Conservation (phyloP, 2,113 vertebrate genomes). For the Blennius ocellaris region DNA sequence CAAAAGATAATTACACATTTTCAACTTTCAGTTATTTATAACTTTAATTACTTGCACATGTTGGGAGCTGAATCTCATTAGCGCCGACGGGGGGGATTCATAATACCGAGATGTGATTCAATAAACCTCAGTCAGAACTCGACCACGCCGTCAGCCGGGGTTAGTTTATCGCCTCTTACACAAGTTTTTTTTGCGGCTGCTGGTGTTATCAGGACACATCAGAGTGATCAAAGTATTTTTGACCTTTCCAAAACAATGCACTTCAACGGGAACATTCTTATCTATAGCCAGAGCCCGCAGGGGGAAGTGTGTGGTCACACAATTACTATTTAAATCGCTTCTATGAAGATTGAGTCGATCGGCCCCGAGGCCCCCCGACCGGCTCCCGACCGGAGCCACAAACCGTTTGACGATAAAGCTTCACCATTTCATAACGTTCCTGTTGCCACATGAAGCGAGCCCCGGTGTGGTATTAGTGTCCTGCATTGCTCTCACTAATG, state of each 20-base stretch:
- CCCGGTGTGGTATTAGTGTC: too few species aligned
- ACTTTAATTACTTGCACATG: slow-evolving; percentile 20
- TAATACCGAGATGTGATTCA: not conserved
- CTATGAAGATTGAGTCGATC: slow-evolving; percentile 7
- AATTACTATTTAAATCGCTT: slow-evolving; percentile 2
- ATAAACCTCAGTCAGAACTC: not conserved
- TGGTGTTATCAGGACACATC: not conserved
- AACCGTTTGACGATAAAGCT: not conserved
- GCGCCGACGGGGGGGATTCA: not conserved
- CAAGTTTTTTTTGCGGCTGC: not conserved
- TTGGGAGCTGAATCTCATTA: slow-evolving; percentile 9
- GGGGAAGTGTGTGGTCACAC: slow-evolving; percentile 24
- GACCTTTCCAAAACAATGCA: slow-evolving; percentile 49
- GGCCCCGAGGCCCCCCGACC: too few species aligned
- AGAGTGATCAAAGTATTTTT: slow-evolving; percentile 21
- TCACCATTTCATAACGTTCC: not conserved
- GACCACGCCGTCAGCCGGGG: not conserved
- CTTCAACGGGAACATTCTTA: slow-evolving; percentile 45
- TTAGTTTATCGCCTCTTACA: not conserved
- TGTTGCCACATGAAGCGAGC: not conserved
- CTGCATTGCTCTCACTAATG: too few species aligned
- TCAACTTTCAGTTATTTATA: not conserved
- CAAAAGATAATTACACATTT: not conserved
- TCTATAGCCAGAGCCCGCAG: slow-evolving; percentile 38
- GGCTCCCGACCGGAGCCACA: slow-evolving; percentile 33